Base-by-base conservation (phyloP, 2,113 vertebrate species). In the Pelusios castaneus region DNA sequence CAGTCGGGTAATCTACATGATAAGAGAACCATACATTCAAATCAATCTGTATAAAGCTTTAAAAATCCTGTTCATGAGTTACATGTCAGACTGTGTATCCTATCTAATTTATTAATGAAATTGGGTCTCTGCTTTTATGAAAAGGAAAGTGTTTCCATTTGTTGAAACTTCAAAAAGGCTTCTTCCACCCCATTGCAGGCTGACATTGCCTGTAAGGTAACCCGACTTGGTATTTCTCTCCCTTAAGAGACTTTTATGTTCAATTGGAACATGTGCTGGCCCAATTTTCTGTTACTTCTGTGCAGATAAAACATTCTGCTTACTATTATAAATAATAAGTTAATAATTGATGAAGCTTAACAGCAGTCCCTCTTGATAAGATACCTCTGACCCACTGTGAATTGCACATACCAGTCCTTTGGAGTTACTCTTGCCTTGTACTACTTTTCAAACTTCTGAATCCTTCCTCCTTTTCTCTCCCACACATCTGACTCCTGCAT, bases 321-420 rank as follows among this genome's bases (percentile, higher is more conserved):
- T 94, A 94, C 86, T 85, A 75, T 49, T 92, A 82, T 73, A 89
- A 91, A 24, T n/a, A n/a, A n/a, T 43, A 77, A 88, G 90, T 96
- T 96, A 97, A 92, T 97, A 2, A 91, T 97, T 97, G 94, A 87
- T 91, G 47, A n/a, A 86, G 19, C 94, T 77, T 91, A 89, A 29
- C 67, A 97, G 94, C 51, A 67, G 67, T 51, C 85, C 84, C 77
- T 87, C 60, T 85, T 91, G 91, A 45, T 93, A 84, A 94, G 78
- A 47, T 89, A 67, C 47, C 91, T 85, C 94, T 85, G 87, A 89
- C 82, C 60, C 86, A 17, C 83, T 75, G 12, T 70, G 51, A 84
- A 63, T 58, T 95, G 67, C 34, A 5, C 51, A 31, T 75, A 91
- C 87, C 47, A 51, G 22, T 96, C 77, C 89, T 84, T 47, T 75